A percentile compares a stretch with the other conserved stretches of the same genome.
phyloP scores from a whole-genome alignment of 2,113 vertebrate species.

The Thalassoma bifasciatum region DNA sequence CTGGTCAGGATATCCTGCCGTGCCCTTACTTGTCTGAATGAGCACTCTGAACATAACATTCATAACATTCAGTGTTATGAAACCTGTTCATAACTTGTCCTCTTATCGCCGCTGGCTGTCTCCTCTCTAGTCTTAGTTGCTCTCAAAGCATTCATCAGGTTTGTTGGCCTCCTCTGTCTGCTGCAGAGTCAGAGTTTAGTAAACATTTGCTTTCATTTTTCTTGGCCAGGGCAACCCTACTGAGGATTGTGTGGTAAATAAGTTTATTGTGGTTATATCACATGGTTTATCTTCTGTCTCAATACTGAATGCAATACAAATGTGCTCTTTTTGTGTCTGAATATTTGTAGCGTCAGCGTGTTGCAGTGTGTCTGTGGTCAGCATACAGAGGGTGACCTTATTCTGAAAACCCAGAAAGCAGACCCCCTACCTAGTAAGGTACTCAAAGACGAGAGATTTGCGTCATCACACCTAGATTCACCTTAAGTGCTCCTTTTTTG shows the following conservation, averaged over 20 bases:
- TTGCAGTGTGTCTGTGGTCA: conserved; percentile 43
- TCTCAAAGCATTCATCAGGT: conserved; percentile 34
- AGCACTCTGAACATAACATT: conserved; percentile 55
- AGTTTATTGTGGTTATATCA: conserved; percentile 6
- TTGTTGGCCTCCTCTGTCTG: conserved; percentile 7
- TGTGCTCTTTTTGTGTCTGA: conserved; percentile 14
- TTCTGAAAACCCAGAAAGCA: no score
- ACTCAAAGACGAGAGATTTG: no score
- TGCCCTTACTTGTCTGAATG: conserved; percentile 54
- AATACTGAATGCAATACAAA: conserved; percentile 25
- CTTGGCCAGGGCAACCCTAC: not conserved
- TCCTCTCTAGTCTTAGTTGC: conserved; percentile 23
- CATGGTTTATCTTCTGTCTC: conserved; percentile 16
- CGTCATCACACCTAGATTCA: no score
- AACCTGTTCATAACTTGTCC: conserved; percentile 46
- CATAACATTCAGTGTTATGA: conserved; percentile 59
- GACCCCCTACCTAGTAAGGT: no score
- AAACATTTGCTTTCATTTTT: not conserved
- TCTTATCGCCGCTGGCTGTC: conserved; percentile 47
- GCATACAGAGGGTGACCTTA: no score
- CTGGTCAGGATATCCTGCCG: conserved; percentile 71
- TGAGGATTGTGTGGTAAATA: not conserved
- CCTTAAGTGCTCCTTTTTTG: no score
- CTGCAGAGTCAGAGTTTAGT: conserved; percentile 8
- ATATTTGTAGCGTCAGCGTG: conserved; percentile 30